These are phyloP conservation scores for Auanema freiburgensis DNA, from an alignment of 2,888 invertebrate genomes.

Conservation along the genomic window DNA sequence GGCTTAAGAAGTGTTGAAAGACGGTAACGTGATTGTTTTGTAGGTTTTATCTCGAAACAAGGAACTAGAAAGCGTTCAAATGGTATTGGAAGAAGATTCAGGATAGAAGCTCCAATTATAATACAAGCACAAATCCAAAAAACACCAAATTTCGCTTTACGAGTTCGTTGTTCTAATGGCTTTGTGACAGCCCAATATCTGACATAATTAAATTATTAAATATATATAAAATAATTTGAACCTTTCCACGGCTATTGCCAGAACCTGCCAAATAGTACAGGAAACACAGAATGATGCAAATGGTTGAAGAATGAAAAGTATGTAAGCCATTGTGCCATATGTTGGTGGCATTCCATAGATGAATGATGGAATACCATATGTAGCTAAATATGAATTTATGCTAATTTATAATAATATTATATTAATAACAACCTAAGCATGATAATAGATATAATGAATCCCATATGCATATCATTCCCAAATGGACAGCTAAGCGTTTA, in stretches of 20 bases:
- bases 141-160: slow-evolving; percentile 58
- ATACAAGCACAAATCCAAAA: slow-evolving; percentile 54
- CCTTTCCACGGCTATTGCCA: slow-evolving; percentile 62
- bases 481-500: slow-evolving; percentile 55
- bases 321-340: slow-evolving; percentile 56
- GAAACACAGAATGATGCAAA: slow-evolving; percentile 62
- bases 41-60: slow-evolving; percentile 48
- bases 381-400: slow-evolving; percentile 18
- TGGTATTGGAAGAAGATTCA: slow-evolving; percentile 57
- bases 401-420: neutral
- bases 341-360: slow-evolving; percentile 41
- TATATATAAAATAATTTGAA: slow-evolving; percentile 15
- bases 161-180: slow-evolving; percentile 59
- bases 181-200: slow-evolving; percentile 59
- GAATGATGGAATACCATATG: slow-evolving; percentile 40
- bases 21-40: slow-evolving; percentile 4
- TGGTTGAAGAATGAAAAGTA: slow-evolving; percentile 61
- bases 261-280: slow-evolving; percentile 63
- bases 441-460: slow-evolving; percentile 54
- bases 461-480: slow-evolving; percentile 60
- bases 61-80: slow-evolving; percentile 55
- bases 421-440: slow-evolving; percentile 45
- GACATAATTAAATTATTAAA: slow-evolving; percentile 15
- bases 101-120: slow-evolving; percentile 46
- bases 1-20: slow-evolving; percentile 55